Evolutionary conservation across 2,888 invertebrate genomes (phyloP), one percentile per base, ranked within the genome.

Genomic region (Mycalesis mineus): DNA sequence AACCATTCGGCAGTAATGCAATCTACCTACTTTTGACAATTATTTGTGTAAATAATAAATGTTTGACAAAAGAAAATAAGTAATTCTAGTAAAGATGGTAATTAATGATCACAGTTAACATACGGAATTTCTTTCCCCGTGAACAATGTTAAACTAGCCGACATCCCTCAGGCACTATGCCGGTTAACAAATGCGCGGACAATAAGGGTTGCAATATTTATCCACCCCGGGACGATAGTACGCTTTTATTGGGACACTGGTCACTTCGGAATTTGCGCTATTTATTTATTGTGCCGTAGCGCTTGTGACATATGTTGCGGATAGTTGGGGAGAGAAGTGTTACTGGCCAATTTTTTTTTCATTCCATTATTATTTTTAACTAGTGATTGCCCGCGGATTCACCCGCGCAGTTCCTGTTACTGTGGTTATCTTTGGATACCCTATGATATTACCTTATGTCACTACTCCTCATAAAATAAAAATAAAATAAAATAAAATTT

Each of bases 261-360:
- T 86, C 88, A 88, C 85, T 88, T 88, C 84, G 88, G 88, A 87
- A 88, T 88, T 83, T 77, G 84, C 67, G 82, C 84, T 84, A 88
- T 88, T 88, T 87, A 88, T 88, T 88, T 88, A 88, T 88, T 87
- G 87, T 86, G 72, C 82, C 74, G 79, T 75, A 71, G 76, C 69
- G 68, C 66, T 62, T 61, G 85, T 84, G 85, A 87, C 87, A 86
- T 84, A 85, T 85, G 85, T 76, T 74, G 60, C 62, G 82, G 70
- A 67, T 62, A 63, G 61, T 51, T 59, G 65, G 0, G 47, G 2
- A 57, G 58, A 73, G 61, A 84, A 84, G 77, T 78, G 73, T 56
- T 71, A 22, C 13, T 2, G 3, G 33, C n/a, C 41, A 8, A 36
- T 22, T 50, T 9, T 31, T n/a, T 42, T 36, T 11, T 36, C 9